These are phyloP conservation scores for Polypedilum pembai DNA, from an alignment of 1,140 invertebrate genomes.

Conservation along the genomic window DNA sequence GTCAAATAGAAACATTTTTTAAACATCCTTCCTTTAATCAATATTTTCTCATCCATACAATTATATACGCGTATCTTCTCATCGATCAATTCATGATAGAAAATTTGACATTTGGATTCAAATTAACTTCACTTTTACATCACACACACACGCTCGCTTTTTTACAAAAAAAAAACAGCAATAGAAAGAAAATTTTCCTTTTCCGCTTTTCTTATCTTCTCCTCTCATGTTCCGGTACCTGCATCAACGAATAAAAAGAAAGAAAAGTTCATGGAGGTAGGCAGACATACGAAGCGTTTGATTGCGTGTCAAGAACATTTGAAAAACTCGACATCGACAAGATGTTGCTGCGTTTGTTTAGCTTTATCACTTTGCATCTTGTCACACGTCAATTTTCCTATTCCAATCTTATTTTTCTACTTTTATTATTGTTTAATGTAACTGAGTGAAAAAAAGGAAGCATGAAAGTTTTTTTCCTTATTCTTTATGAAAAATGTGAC, in stretches of 20 bases:
- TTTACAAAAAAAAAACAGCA: not conserved
- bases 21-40: no score
- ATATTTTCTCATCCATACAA: no score
- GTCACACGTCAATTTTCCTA: no score
- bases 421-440: no score
- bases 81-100: not conserved
- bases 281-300: not conserved
- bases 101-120: not conserved
- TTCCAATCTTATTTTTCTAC: no score
- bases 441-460: no score
- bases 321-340: not conserved
- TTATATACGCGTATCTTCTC: no score
- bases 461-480: no score
- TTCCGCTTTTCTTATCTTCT: not conserved
- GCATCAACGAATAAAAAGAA: not conserved
- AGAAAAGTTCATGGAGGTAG: not conserved
- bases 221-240: not conserved
- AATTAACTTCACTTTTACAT: conserved; percentile 2
- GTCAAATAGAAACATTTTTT: no score
- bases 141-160: not conserved
- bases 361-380: no score
- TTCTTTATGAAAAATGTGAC: no score
- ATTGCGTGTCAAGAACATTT: not conserved
- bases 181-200: not conserved
- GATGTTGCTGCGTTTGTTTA: not conserved